These are phyloP conservation scores for Myiagra hebetior DNA, from an alignment of 2,113 vertebrate genomes.

Conservation along the genomic window DNA sequence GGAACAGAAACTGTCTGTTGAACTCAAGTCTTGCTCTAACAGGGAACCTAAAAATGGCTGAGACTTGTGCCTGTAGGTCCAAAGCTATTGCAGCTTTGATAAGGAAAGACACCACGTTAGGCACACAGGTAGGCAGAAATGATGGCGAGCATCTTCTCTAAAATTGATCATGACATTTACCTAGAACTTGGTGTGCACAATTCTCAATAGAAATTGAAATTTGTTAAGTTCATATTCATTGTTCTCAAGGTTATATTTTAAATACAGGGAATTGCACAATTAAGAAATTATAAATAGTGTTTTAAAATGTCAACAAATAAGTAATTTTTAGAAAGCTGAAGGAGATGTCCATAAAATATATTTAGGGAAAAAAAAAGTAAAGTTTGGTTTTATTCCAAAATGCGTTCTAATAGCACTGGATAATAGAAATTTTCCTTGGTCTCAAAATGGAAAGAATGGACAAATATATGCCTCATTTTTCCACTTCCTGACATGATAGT, in stretches of 20 bases:
- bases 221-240: not conserved
- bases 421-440: not conserved
- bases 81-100: not conserved
- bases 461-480: not conserved
- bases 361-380: not conserved
- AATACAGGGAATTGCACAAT: not conserved
- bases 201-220: not conserved
- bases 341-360: not conserved
- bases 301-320: not conserved
- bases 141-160: not conserved
- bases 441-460: not conserved
- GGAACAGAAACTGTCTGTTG: not conserved
- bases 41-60: not conserved
- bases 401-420: not conserved
- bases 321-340: not conserved
- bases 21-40: not conserved
- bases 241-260: not conserved
- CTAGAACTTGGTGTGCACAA: rapidly evolving
- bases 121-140: not conserved
- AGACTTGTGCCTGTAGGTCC: not conserved
- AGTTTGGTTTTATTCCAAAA: not conserved
- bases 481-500: not conserved
- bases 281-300: not conserved
- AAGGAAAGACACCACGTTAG: not conserved
- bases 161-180: not conserved